phyloP scores from a whole-genome alignment of 2,888 invertebrate genomes.

The Cephus pulcher region DNA sequence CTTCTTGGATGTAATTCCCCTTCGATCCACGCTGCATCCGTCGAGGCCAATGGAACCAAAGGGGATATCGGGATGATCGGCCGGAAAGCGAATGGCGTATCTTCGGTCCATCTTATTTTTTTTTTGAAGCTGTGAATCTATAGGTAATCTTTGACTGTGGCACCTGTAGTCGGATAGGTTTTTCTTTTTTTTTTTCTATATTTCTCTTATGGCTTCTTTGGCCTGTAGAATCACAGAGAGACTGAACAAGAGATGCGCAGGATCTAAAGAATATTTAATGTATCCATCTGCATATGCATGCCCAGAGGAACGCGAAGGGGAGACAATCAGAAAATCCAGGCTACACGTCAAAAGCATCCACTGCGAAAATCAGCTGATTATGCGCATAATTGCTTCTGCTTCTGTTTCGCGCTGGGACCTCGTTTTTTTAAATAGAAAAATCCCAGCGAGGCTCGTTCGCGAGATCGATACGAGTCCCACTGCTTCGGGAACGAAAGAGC shows the following conservation, averaged over 20 bases:
- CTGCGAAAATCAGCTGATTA: not conserved
- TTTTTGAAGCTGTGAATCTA: not conserved
- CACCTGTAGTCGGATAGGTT: not conserved
- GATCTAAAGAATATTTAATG: not conserved
- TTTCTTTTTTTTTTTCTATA: not conserved
- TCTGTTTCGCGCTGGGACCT: not conserved
- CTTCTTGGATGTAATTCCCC: not conserved
- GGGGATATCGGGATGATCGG: not conserved
- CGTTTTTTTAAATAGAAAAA: not conserved
- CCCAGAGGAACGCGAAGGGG: not conserved
- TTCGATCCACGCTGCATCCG: not conserved
- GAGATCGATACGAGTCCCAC: not conserved
- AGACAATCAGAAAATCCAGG: not conserved
- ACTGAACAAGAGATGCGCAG: not conserved
- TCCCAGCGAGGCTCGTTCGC: not conserved
- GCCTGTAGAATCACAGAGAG: too few relatives aligned
- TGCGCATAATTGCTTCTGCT: not conserved
- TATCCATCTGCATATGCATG: not conserved
- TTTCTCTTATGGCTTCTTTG: not conserved
- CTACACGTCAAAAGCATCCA: not conserved
- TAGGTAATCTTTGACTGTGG: not conserved
- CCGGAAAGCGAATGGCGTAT: not conserved
- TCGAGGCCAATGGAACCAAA: not conserved
- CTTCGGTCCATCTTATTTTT: not conserved
- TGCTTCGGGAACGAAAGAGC: not conserved